A percentile compares a stretch with the other conserved stretches of the same genome.
phyloP scores from a whole-genome alignment of 1,140 invertebrate genomes.

The Drosophila jambulina region DNA sequence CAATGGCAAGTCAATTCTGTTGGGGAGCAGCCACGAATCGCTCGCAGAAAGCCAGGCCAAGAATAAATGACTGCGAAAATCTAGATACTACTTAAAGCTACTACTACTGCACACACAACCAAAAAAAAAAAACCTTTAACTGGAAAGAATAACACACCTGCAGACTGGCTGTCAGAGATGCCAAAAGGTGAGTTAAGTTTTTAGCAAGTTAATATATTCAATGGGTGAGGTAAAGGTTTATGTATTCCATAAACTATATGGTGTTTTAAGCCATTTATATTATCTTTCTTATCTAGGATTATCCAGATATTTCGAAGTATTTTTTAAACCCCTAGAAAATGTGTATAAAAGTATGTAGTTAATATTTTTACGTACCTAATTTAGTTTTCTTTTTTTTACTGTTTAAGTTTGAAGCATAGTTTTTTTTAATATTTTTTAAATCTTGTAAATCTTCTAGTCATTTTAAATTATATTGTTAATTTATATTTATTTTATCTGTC shows the following conservation, averaged over 20 bases:
- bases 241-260: not conserved
- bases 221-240: not conserved
- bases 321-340: not conserved
- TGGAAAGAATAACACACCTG: constrained; percentile 8
- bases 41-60: constrained; percentile 31
- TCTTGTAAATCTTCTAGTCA: not conserved
- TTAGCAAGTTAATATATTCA: not conserved
- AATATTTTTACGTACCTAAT: too few relatives aligned
- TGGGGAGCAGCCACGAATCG: constrained; percentile 21
- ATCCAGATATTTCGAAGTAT: not conserved
- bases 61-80: constrained; percentile 68
- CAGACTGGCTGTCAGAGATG: not conserved
- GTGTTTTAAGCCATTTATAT: not conserved
- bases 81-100: constrained; percentile 53
- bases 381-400: too few relatives aligned
- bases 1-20: constrained; percentile 71
- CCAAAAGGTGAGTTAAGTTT: not conserved
- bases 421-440: not conserved
- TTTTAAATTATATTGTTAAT: too few relatives aligned
- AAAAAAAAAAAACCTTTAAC: constrained; percentile 1
- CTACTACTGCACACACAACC: not conserved
- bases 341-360: not conserved
- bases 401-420: too few relatives aligned
- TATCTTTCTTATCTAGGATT: not conserved
- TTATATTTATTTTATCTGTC: too few relatives aligned